Evolutionary conservation across 2,797 vertebrate genomes (phyloP).

Genomic region (Xenopus petersii): DNA sequence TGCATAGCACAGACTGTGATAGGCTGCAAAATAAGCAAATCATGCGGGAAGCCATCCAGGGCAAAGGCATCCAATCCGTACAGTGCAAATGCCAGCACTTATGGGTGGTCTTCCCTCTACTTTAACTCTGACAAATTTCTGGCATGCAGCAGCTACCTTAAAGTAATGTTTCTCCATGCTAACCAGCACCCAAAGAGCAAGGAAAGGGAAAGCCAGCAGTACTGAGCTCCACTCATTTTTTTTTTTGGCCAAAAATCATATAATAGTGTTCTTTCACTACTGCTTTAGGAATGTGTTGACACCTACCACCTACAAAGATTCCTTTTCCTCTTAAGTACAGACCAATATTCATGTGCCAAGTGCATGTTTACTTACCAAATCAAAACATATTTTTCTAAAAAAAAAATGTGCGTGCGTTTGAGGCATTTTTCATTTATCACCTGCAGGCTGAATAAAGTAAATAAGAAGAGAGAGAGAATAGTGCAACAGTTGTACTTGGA

Average conservation of each 20-base stretch:
- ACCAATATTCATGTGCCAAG: constrained; percentile 36
- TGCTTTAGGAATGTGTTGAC: constrained; percentile 47
- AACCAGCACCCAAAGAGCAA: constrained; percentile 22
- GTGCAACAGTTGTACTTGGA: background rate
- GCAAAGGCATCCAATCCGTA: background rate
- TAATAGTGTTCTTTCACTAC: constrained; percentile 42
- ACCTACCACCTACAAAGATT: constrained; percentile 44
- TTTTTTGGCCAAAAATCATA: constrained; percentile 30
- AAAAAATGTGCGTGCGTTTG: constrained; percentile 5
- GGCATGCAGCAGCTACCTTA: constrained; percentile 15
- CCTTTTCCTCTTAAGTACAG: constrained; percentile 43
- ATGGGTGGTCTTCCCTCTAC: constrained; percentile 39
- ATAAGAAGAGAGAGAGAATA: background rate
- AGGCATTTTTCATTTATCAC: constrained; percentile 11
- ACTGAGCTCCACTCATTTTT: constrained; percentile 19
- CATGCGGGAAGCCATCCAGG: background rate
- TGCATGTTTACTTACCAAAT: constrained; percentile 35
- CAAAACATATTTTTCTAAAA: constrained; percentile 17
- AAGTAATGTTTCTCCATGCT: constrained; percentile 21
- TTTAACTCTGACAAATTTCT: constrained; percentile 31
- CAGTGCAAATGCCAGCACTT: constrained; percentile 26
- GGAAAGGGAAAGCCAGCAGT: constrained; percentile 20
- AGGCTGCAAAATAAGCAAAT: constrained; percentile 1
- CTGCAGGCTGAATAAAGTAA: background rate
- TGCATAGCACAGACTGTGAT: constrained; percentile 7